A percentile compares a stretch with the other conserved stretches of the same genome.
These are phyloP conservation scores for Epinephelus awoara DNA, from an alignment of 2,797 vertebrate species.

Conservation along the genomic window DNA sequence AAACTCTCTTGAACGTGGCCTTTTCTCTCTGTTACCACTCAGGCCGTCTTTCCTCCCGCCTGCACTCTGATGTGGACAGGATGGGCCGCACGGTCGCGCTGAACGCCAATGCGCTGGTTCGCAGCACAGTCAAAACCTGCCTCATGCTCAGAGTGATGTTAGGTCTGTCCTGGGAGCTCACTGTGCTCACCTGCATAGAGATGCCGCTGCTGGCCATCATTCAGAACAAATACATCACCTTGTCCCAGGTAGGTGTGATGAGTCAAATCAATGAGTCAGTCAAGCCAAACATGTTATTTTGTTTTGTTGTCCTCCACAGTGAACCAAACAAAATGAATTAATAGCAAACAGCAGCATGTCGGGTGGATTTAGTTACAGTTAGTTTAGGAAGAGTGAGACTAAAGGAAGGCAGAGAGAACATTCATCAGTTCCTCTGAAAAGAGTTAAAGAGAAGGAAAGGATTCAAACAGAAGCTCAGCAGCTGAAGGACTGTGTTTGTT, in stretches of 20 bases:
- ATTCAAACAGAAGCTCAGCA: no score
- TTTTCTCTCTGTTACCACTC: slow-evolving; percentile 1
- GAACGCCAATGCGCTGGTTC: slow-evolving; percentile 86
- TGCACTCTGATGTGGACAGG: slow-evolving; percentile 88
- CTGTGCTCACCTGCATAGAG: slow-evolving; percentile 87
- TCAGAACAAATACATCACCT: slow-evolving; percentile 82
- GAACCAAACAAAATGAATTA: no score
- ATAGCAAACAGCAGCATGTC: no score
- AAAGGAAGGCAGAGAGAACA: no score
- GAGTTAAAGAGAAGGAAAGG: no score
- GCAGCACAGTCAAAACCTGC: slow-evolving; percentile 82
- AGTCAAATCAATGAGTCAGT: background rate
- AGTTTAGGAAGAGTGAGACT: no score
- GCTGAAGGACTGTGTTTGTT: no score
- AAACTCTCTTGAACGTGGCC: background rate
- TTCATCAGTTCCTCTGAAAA: no score
- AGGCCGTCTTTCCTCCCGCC: slow-evolving; percentile 88
- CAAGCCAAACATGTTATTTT: no score
- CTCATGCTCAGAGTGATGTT: slow-evolving; percentile 89
- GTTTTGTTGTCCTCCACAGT: no score
- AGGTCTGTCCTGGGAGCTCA: slow-evolving; percentile 88
- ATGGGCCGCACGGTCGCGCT: slow-evolving; percentile 88
- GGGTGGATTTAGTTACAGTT: no score
- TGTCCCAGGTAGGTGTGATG: slow-evolving; percentile 76
- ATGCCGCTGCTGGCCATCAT: slow-evolving; percentile 80